Conservation (phyloP, 2,888 invertebrate species). For the Hylaea fasciaria region DNA sequence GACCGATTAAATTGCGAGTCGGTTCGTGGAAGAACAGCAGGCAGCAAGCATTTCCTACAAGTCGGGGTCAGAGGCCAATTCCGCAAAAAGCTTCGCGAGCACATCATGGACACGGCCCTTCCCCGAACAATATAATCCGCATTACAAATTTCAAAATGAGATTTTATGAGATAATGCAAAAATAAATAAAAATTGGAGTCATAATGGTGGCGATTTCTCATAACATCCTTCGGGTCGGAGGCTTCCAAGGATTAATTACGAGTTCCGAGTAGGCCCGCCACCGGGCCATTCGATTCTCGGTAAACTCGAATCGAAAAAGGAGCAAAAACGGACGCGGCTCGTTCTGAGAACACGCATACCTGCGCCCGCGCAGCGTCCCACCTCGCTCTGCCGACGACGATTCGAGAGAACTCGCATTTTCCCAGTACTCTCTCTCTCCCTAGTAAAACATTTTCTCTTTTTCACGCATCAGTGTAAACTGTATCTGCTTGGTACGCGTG, state of each 20-base stretch:
- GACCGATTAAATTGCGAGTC: slow-evolving; percentile 38
- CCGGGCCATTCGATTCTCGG: slow-evolving; percentile 82
- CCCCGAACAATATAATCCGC: slow-evolving; percentile 70
- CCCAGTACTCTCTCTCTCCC: slow-evolving; percentile 60
- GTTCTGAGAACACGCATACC: slow-evolving; percentile 82
- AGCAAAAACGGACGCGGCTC: slow-evolving; percentile 79
- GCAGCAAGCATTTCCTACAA: slow-evolving; percentile 49
- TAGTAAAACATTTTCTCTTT: slow-evolving; percentile 53
- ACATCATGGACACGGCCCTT: slow-evolving; percentile 55
- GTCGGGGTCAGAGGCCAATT: slow-evolving; percentile 64
- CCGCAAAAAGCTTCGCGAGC: slow-evolving; percentile 56
- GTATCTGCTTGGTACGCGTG: slow-evolving; percentile 23
- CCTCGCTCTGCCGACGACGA: slow-evolving; percentile 64
- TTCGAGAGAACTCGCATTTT: slow-evolving; percentile 71
- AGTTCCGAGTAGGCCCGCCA: slow-evolving; percentile 83
- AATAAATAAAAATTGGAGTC: slow-evolving; percentile 68
- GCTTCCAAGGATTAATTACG: slow-evolving; percentile 85
- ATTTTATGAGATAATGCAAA: slow-evolving; percentile 78
- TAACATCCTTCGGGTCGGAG: slow-evolving; percentile 81
- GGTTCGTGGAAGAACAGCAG: slow-evolving; percentile 54
- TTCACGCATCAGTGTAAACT: slow-evolving; percentile 41
- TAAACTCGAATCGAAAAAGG: slow-evolving; percentile 84
- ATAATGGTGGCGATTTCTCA: slow-evolving; percentile 79
- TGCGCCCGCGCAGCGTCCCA: slow-evolving; percentile 75
- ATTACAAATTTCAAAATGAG: slow-evolving; percentile 71